Evolutionary conservation across 2,113 vertebrate species (phyloP), one percentile per base, ranked within the genome.

Genomic region (Sinocyclocheilus anophthalmus): DNA sequence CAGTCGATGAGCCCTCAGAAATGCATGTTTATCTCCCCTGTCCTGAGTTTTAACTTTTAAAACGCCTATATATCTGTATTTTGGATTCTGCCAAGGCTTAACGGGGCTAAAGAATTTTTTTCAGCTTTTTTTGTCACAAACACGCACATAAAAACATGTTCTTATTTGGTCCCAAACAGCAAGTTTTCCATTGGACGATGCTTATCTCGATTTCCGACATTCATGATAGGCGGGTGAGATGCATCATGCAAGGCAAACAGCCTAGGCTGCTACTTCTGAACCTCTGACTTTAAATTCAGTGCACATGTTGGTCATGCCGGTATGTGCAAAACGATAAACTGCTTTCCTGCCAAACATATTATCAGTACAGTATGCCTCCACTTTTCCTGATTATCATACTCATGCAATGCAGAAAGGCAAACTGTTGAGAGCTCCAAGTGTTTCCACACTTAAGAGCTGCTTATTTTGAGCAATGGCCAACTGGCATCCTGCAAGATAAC

Each of bases 301-400:
- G 42, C 80, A 63, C 85, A 75, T 81, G 78, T 59, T 81, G 70
- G 39, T 65, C 24, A 50, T 42, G 37, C 57, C 55, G 20, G n/a
- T 86, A 65, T 82, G 69, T 37, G 8, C 20, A 24, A 39, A 80
- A 80, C 37, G 53, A 63, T 81, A 81, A 85, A 81, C 77, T 61
- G 82, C 61, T 73, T 67, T 83, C 39, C 55, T 26, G 26, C 14
- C 84, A 90, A 53, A 67, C 87, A 65, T 84, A 45, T 85, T 92
- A 92, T 91, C 90, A 90, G 87, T 84, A 87, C 73, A 89, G 84
- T 88, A 87, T 53, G 78, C 84, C 79, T 88, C 67, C 70, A 37
- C 55, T 65, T 84, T 80, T 48, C 63, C 30, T 10, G 24, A 72
- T 59, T 87, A 81, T 83, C 84, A 81, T 83, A 83, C 37, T 63